Conservation (phyloP, 2,888 invertebrate species). For the Embidobia sp. region DNA sequence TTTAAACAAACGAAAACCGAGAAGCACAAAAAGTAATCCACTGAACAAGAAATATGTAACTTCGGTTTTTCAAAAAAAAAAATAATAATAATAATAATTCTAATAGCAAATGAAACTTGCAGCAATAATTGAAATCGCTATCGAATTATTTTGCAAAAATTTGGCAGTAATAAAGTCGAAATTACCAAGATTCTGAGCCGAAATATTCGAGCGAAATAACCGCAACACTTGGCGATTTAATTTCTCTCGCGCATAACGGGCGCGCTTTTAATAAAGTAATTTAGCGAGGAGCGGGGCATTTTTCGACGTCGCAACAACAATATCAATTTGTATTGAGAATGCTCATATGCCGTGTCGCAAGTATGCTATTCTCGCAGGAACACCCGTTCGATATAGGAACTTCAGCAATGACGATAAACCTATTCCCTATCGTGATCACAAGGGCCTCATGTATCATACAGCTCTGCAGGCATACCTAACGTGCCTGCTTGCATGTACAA, state of each 20-base stretch:
- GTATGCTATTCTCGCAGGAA: constrained; percentile 49
- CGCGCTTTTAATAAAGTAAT: constrained; percentile 27
- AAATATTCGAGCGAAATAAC: background rate
- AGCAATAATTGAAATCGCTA: background rate
- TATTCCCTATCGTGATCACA: constrained; percentile 52
- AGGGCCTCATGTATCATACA: constrained; percentile 53
- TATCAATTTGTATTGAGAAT: constrained; percentile 51
- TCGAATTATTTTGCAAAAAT: background rate
- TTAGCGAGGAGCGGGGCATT: constrained; percentile 9
- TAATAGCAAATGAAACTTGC: too few relatives aligned
- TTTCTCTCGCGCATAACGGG: constrained; percentile 15
- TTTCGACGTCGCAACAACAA: constrained; percentile 35
- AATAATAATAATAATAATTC: too few relatives aligned
- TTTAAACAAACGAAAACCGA: too few relatives aligned
- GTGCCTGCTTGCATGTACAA: constrained; percentile 48
- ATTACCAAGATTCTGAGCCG: background rate
- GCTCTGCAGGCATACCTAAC: constrained; percentile 45
- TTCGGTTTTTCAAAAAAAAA: too few relatives aligned
- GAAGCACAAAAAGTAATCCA: too few relatives aligned
- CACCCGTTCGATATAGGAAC: constrained; percentile 46
- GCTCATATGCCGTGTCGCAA: constrained; percentile 41
- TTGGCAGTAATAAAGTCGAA: too few relatives aligned
- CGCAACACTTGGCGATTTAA: constrained; percentile 14
- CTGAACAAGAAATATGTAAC: too few relatives aligned
- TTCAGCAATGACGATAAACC: constrained; percentile 50